Percentiles rank a stretch among this genome's conserved stretches.
phyloP scores from a whole-genome alignment of 1,140 invertebrate genomes.

The Cydia fagiglandana region DNA sequence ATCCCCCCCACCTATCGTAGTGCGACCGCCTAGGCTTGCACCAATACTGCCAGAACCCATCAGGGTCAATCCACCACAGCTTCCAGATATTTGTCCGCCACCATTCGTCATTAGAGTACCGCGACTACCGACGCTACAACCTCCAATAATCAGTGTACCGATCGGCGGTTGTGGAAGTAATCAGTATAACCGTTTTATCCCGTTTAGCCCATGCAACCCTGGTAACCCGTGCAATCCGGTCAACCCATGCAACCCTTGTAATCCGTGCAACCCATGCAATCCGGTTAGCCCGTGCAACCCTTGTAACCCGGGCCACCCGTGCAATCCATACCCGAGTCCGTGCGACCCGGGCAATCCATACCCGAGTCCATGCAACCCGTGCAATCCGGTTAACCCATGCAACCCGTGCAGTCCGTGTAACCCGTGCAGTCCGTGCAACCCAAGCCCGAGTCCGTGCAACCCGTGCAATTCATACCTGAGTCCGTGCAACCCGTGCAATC shows the following conservation, averaged over 20 bases:
- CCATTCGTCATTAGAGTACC: neutral
- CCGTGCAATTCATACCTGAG: too few relatives aligned
- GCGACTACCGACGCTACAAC: neutral
- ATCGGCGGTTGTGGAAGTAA: neutral
- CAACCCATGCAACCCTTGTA: constrained; percentile 36
- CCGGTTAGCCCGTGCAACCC: too few relatives aligned
- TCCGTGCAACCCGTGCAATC: constrained; percentile 8
- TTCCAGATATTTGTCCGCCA: neutral
- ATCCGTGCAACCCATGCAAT: constrained; percentile 33
- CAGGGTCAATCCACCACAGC: neutral
- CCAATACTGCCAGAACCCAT: neutral
- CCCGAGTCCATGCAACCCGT: too few relatives aligned
- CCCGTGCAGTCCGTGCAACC: neutral
- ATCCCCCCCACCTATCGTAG: constrained; percentile 46
- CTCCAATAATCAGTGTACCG: neutral
- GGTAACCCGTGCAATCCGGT: constrained; percentile 30
- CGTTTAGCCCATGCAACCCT: neutral
- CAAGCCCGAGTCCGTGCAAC: neutral
- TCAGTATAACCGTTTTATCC: neutral
- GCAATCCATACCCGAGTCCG: neutral
- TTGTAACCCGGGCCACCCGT: too few relatives aligned
- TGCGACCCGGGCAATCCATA: neutral
- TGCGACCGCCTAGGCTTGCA: constrained; percentile 1
- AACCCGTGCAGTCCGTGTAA: neutral
- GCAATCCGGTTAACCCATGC: too few relatives aligned